Evolutionary conservation across 2,888 invertebrate species (phyloP), one percentile per base, ranked within the genome.

Genomic region (Lochmaea crataegi): DNA sequence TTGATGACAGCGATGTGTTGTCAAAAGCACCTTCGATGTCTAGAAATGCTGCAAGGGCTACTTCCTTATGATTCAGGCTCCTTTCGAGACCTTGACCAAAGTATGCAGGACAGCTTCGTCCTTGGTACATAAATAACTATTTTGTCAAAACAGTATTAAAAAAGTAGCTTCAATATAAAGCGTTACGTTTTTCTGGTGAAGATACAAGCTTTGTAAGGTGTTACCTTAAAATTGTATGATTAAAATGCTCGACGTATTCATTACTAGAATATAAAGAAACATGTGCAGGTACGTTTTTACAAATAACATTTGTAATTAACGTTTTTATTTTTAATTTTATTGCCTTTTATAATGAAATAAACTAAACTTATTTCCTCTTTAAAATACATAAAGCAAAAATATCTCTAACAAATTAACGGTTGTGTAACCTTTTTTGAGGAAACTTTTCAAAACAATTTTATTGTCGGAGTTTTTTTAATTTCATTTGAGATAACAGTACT

Each of bases 361-460:
- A 45, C 45, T 45, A 48, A 48, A 14, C 3, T 48, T n/a, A n/a
- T n/a, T 48, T 48, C 48, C 48, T 48, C n/a, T 48, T 48, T n/a
- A 48, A 48, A 48, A n/a, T 48, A n/a, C 48, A 48, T 48, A 14
- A 48, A 48, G n/a, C 48, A 48, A 48, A 48, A 48, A 48, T 48
- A 48, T 48, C n/a, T 48, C 7, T 14, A 48, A 6, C 42, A 48
- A 48, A n/a, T 4, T 48, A 14, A 48, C 48, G n/a, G n/a, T 48
- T 48, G 5, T 48, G n/a, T 48, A 48, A 48, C 6, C n/a, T n/a
- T n/a, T 48, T 48, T 48, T 48, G 26, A 14, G 48, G n/a, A n/a
- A 14, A 14, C n/a, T 12, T n/a, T 48, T n/a, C n/a, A 2, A 48
- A n/a, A 48, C n/a, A 7, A n/a, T 48, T 48, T 48, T 14, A 4